Conservation (phyloP, 2,113 vertebrate genomes). For the Protobothrops mucrosquamatus region DNA sequence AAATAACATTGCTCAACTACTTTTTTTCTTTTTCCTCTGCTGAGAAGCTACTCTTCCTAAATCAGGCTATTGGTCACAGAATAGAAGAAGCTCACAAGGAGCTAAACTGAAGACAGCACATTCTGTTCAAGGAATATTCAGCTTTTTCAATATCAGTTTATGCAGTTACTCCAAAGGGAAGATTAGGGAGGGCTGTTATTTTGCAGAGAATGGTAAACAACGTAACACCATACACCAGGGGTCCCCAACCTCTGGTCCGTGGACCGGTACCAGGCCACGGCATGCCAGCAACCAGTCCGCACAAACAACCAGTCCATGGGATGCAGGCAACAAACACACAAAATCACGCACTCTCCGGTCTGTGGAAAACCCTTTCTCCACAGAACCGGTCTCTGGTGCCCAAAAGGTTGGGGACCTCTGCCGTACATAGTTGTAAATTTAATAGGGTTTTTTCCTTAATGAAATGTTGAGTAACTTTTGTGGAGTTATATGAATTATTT, state of each 20-base stretch:
- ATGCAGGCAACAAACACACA: no score
- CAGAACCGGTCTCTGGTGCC: no score
- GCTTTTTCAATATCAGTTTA: background rate
- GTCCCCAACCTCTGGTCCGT: no score
- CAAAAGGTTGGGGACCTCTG: no score
- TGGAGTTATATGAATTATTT: background rate
- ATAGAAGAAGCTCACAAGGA: background rate
- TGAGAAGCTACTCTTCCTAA: background rate
- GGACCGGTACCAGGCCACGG: no score
- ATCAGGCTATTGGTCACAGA: background rate
- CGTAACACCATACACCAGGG: no score
- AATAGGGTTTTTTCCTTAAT: background rate
- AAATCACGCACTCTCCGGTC: no score
- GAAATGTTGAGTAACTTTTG: background rate
- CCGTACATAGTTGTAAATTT: background rate
- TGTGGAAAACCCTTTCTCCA: no score
- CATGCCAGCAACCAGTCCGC: no score
- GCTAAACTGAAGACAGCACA: background rate
- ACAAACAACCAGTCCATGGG: no score
- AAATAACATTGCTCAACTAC: background rate
- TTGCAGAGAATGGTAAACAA: background rate
- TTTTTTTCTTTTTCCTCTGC: background rate
- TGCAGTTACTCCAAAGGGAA: background rate
- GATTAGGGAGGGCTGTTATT: background rate
- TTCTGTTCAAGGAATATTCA: background rate